Conservation (phyloP, 2,888 invertebrate genomes). For the Athalia cordata region DNA sequence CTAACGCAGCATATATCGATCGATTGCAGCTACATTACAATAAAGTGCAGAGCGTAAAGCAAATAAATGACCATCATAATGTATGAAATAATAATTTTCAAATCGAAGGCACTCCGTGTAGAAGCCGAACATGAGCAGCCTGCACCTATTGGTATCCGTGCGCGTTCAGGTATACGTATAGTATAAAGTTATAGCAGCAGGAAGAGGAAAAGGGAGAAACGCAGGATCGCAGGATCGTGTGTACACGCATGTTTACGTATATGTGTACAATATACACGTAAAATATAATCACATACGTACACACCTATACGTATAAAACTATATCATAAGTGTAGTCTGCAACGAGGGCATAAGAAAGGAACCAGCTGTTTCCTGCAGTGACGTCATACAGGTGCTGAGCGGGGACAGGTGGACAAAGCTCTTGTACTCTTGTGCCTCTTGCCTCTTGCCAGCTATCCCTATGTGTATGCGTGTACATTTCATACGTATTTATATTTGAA, state of each 20-base stretch:
- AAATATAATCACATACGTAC: conserved; percentile 17
- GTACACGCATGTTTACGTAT: neutral
- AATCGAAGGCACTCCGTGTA: too few relatives aligned
- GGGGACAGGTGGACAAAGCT: conserved; percentile 66
- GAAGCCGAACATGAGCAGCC: too few relatives aligned
- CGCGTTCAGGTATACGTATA: neutral
- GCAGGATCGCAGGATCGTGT: too few relatives aligned
- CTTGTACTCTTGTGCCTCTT: conserved; percentile 36
- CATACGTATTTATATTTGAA: neutral
- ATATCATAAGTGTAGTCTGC: conserved; percentile 6
- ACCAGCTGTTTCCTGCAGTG: conserved; percentile 69
- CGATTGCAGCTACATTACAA: too few relatives aligned
- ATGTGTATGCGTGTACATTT: neutral
- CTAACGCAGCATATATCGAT: too few relatives aligned
- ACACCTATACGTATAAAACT: neutral
- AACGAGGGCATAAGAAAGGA: conserved; percentile 51
- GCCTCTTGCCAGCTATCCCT: conserved; percentile 15
- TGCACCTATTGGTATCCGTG: too few relatives aligned
- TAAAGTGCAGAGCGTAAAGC: too few relatives aligned
- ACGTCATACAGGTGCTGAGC: conserved; percentile 66
- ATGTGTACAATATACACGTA: conserved; percentile 9
- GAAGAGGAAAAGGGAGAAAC: too few relatives aligned
- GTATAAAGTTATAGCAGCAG: neutral
- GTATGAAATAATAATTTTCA: too few relatives aligned
- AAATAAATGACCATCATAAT: too few relatives aligned